These are phyloP conservation scores for Lasioglossum morio DNA, from an alignment of 2,888 invertebrate species.

Conservation along the genomic window DNA sequence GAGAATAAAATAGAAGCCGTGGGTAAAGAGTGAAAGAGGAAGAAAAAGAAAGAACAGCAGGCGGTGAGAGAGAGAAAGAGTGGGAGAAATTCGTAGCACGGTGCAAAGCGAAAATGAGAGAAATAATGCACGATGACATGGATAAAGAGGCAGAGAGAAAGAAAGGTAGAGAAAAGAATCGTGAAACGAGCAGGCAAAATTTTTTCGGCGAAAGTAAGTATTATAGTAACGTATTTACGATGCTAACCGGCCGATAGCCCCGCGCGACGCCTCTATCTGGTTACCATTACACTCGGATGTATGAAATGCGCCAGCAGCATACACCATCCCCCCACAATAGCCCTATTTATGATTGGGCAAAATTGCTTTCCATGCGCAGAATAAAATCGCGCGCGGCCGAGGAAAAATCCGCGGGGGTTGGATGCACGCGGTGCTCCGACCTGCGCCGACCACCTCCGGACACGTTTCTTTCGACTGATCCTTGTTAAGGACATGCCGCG, in stretches of 20 bases:
- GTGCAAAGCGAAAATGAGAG: slow-evolving; percentile 18
- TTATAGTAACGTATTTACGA: slow-evolving; percentile 81
- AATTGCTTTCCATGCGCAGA: slow-evolving; percentile 85
- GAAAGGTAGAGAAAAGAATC: slow-evolving; percentile 10
- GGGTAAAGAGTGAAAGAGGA: not conserved
- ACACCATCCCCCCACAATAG: slow-evolving; percentile 84
- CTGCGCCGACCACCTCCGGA: slow-evolving; percentile 35
- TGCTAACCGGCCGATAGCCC: slow-evolving; percentile 83
- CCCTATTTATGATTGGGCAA: slow-evolving; percentile 85
- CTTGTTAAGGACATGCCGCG: not conserved
- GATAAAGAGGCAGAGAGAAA: slow-evolving; percentile 12
- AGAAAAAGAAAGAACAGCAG: not conserved
- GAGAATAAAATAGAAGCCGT: slow-evolving; percentile 5
- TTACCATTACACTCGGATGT: slow-evolving; percentile 85
- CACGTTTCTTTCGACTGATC: not conserved
- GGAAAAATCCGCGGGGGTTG: slow-evolving; percentile 82
- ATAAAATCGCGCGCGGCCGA: slow-evolving; percentile 83
- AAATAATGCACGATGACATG: not conserved
- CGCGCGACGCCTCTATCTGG: slow-evolving; percentile 84
- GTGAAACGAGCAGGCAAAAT: slow-evolving; percentile 49
- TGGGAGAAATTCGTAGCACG: slow-evolving; percentile 28
- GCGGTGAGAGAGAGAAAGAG: not conserved
- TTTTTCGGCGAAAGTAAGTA: slow-evolving; percentile 65
- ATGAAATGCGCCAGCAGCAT: slow-evolving; percentile 84
- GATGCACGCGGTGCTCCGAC: slow-evolving; percentile 50